Conservation (phyloP, 2,888 invertebrate genomes). For the Orthosia gothica region DNA sequence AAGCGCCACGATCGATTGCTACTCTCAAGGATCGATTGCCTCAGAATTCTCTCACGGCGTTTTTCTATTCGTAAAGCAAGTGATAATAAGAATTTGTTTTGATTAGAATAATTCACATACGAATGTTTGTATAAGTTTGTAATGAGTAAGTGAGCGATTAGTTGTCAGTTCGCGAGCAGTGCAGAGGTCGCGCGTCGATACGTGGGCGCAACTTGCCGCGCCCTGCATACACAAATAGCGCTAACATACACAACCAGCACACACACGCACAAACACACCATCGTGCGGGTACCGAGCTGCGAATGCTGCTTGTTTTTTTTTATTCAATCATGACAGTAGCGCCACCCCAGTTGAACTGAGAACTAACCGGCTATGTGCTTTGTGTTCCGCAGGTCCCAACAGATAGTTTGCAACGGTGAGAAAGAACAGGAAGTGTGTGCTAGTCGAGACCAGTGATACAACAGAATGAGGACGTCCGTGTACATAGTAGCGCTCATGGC, state of each 20-base stretch:
- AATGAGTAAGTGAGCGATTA: constrained; percentile 16
- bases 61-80: constrained; percentile 11
- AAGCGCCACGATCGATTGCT: constrained; percentile 12
- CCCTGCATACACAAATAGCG: constrained; percentile 59
- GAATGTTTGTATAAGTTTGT: neutral
- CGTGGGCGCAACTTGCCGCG: constrained; percentile 38
- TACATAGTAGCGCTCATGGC: constrained; percentile 75
- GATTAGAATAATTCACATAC: constrained; percentile 11
- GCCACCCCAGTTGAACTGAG: neutral
- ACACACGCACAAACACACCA: constrained; percentile 1
- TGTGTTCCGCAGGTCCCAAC: constrained; percentile 69
- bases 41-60: constrained; percentile 32
- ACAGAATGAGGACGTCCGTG: constrained; percentile 77
- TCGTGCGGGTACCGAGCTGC: constrained; percentile 56
- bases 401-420: constrained; percentile 71
- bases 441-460: constrained; percentile 33
- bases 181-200: constrained; percentile 46
- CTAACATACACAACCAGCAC: constrained; percentile 14
- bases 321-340: neutral
- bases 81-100: neutral
- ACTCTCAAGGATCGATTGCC: constrained; percentile 26
- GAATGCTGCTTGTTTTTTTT: constrained; percentile 3
- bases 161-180: constrained; percentile 39
- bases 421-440: constrained; percentile 38
- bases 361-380: constrained; percentile 24